Evolutionary conservation across 2,113 vertebrate genomes (phyloP), one percentile per base, ranked within the genome.

Genomic region (Saguinus imperator): DNA sequence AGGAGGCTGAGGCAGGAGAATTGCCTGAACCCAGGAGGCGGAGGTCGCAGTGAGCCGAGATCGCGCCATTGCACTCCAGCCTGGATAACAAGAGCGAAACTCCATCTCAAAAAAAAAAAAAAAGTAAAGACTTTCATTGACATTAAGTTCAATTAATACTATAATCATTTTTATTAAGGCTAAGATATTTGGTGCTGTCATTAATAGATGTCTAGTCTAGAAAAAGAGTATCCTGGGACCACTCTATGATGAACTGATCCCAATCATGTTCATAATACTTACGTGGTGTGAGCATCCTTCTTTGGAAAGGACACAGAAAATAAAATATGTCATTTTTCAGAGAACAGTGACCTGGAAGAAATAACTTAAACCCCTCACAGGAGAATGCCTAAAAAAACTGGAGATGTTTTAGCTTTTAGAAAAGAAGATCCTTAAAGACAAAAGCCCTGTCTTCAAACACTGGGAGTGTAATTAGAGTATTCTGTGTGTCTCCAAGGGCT

Each of bases 391-490:
- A 91, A 82, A 43, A 87, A 97, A 94, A 97, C 87, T 90, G 77
- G 76, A 97, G 90, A 90, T 94, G 64, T 58, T 93, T 91, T 89
- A 48, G 80, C 40, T 57, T 81, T 95, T 95, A 95, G 94, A 87
- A 95, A 97, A 96, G 84, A 92, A 97, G 90, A 68, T 91, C 84
- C 84, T 89, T 86, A 84, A 95, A 96, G 95, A 97, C 96, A 97
- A 95, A 97, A 96, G 95, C 45, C 35, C 93, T 73, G 83, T 97
- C 96, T 96, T 94, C 76, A 89, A 96, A 95, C 80, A 92, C 57
- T 29, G 29, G 14, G 66, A 94, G 66, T 45, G 64, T 90, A 94
- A 97, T 97, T 97, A 96, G 87, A 97, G 84, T 85, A 70, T 97
- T 76, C 87, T 85, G 10, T 70, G 32, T 89, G 64, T 94, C 92